Base-by-base conservation (phyloP, 2,113 vertebrate genomes). In the Setophaga kirtlandii region DNA sequence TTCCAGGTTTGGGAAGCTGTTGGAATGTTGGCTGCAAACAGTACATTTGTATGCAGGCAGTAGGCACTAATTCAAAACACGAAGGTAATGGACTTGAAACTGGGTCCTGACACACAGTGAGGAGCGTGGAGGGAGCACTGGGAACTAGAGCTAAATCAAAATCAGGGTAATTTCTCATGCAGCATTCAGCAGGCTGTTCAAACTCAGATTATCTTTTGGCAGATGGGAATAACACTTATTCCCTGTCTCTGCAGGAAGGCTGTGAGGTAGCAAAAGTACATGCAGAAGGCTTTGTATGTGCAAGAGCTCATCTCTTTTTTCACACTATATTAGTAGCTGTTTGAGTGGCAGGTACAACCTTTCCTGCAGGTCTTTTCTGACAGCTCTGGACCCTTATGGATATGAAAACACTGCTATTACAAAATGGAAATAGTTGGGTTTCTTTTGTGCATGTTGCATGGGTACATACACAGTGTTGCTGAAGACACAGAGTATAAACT, bases 361-460 rank as follows among this genome's bases (percentile, higher is more conserved):
- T 93, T 90, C 80, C 79, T 86, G 87, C 64, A 88, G 83, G 68
- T 75, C 60, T 87, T 89, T 83, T 35, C 56, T 89, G 74, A 27
- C 68, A 56, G 64, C 39, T 60, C 60, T 9, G 25, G 80, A 69
- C 73, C 52, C 30, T 90, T 56, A 10, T n/a, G 52, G 47, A 59
- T 93, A 42, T 64, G 63, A 75, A 83, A 63, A 8, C 23, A 11
- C 24, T 42, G 46, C 75, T 81, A 9, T 70, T 90, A 47, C 47
- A 63, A 71, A 56, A 63, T 63, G 22, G 80, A 65, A 93, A 46
- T 73, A 35, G 33, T 49, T 27, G 8, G 13, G 24, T 30, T 87
- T 69, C 69, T 89, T 89, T 71, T 64, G 52, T 90, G 35, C n/a
- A 0, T 14, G 33, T 83, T 81, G 59, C 42, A 16, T 31, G 30